Evolutionary conservation across 2,797 vertebrate species (phyloP), one percentile per base, ranked within the genome.

Genomic region (Oryzias dopingdopingensis): DNA sequence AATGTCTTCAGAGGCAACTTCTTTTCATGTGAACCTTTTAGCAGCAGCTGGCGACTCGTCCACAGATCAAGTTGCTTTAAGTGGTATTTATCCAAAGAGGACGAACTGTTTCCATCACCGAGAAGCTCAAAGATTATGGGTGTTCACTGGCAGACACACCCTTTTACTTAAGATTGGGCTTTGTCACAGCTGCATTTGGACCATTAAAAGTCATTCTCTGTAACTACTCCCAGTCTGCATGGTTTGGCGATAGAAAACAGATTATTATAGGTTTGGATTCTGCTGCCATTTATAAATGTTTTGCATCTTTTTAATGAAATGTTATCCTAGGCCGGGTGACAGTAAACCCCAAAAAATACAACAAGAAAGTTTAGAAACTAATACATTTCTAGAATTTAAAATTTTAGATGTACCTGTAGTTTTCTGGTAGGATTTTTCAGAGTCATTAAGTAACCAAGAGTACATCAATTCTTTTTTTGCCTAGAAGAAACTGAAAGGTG

Each of bases 101-200:
- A 79, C 37, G 52, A 26, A 72, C 62, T 49, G 4, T 56, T 69
- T 54, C 49, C 47, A 49, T 55, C 60, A 67, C 71, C 46, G 42
- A 72, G 50, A 40, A 74, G 51, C 68, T 49, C 49, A 49, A 52
- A 69, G 78, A 74, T 16, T 74, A 40, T 61, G 68, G 55, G 59
- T 62, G 62, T 77, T 79, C 67, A 50, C 72, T 45, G 26, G 62
- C 62, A 60, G 74, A 75, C 68, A 56, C 70, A 17, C 64, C 67
- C 80, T 72, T 22, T 83, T 71, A 76, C 65, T 78, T 73, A 79
- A 78, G 44, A 66, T 60, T 42, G 41, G 74, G 79, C 80, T 86
- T 56, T 62, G 62, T 64, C 59, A 55, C 45, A 66, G 62, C 72
- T 83, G 44, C 62, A 72, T 86, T 81, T 71, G 71, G 74, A 79